Conservation (phyloP, 2,113 vertebrate genomes). For the Macroglossus sobrinus region DNA sequence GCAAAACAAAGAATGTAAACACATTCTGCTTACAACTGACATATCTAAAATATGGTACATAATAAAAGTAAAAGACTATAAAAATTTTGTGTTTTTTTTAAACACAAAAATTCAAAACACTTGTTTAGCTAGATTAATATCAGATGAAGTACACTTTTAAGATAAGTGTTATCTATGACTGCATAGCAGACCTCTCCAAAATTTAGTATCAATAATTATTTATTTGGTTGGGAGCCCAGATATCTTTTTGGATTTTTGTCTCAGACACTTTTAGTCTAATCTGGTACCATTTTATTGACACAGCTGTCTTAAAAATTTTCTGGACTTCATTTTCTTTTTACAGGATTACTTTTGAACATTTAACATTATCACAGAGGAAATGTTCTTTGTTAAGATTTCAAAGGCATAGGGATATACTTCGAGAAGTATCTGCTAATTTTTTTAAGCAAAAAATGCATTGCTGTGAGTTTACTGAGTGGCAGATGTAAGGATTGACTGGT, state of each 20-base stretch:
- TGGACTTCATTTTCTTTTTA: not conserved
- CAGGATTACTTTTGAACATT: not conserved
- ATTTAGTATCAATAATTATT: not conserved
- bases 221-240: not conserved
- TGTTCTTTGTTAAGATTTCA: not conserved
- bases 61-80: not conserved
- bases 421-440: not conserved
- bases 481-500: not conserved
- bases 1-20: not conserved
- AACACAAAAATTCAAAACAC: not conserved
- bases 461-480: too few species aligned
- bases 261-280: not conserved
- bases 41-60: not conserved
- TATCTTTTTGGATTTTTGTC: not conserved
- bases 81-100: not conserved
- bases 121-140: not conserved
- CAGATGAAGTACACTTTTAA: not conserved
- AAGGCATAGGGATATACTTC: not conserved
- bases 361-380: not conserved
- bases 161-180: not conserved
- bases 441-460: not conserved
- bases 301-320: not conserved
- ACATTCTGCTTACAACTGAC: not conserved
- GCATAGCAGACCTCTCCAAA: not conserved
- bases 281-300: not conserved